Evolutionary conservation across 2,113 vertebrate species (phyloP), one percentile per base, ranked within the genome.

Genomic region (Hydrochoerus hydrochaeris): DNA sequence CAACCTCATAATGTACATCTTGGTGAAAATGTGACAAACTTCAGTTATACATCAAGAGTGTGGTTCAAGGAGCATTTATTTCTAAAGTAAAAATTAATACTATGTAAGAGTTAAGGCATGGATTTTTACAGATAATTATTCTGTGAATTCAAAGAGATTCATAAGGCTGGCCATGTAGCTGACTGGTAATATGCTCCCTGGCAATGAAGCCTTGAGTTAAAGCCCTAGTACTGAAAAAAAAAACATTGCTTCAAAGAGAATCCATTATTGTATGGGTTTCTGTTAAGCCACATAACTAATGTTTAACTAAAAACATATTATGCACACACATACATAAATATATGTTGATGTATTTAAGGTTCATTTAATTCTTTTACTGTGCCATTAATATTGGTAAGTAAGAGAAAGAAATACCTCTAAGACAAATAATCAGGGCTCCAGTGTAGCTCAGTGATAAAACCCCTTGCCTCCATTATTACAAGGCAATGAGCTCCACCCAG

Each of bases 51-150:
- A 77, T 86, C 35, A 85, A 57, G 35, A 35, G 4, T 69, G 19
- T 65, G 35, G 60, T 30, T 93, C 67, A 96, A 73, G 24, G 91
- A 57, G 12, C 41, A 77, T 46, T 22, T 30, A 35, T 60, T 60
- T 60, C 60, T 86, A 78, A 94, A 62, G 71, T 82, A 85, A 93
- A 95, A 85, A 54, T 62, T 78, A 88, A 77, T 6, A 71, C 52
- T 60, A 92, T 24, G 12, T 77, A 41, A 82, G 38, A 89, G 16
- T 92, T 52, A 96, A 96, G 46, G 24, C 80, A 85, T 38, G 65
- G n/a, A 28, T 82, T 87, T 95, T 78, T 93, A 77, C 17, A 94
- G n/a, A 10, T 57, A 69, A 90, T 44, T 81, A 26, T 54, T 67
- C 49, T 82, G 52, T 90, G 38, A 85, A 88, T 85, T 82, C 63